Evolutionary conservation across 2,797 vertebrate species (phyloP).

Genomic region (Anisognathus igniventris): DNA sequence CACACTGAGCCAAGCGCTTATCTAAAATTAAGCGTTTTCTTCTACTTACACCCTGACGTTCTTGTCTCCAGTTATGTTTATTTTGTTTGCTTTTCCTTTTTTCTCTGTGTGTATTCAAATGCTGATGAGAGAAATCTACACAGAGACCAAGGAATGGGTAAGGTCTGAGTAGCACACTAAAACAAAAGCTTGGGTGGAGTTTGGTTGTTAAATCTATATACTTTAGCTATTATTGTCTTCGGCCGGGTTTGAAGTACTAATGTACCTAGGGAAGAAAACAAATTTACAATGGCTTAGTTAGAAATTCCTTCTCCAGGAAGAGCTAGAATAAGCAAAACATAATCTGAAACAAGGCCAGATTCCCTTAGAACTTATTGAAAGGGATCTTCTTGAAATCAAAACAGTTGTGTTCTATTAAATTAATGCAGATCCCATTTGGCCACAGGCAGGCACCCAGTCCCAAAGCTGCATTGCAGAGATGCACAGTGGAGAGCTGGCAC

Average conservation of each 20-base stretch:
- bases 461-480: not conserved
- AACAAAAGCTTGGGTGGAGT: constrained; percentile 32
- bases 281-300: not conserved
- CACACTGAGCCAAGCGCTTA: not conserved
- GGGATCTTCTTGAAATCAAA: not conserved
- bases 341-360: not conserved
- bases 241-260: not conserved
- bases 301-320: constrained; percentile 10
- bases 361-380: not conserved
- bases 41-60: not conserved
- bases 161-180: not conserved
- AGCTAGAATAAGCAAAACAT: not conserved
- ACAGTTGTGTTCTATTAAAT: not conserved
- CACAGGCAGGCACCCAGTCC: not conserved
- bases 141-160: not conserved
- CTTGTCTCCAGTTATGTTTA: not conserved
- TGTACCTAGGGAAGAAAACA: not conserved
- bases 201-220: not conserved
- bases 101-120: not conserved
- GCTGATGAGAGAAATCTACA: not conserved
- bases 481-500: not conserved
- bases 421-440: not conserved
- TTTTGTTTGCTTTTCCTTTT: not conserved
- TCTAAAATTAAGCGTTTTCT: not conserved
- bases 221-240: not conserved